Evolutionary conservation across 2,888 invertebrate species (phyloP).

Genomic region (Mimumesa dahlbomi): DNA sequence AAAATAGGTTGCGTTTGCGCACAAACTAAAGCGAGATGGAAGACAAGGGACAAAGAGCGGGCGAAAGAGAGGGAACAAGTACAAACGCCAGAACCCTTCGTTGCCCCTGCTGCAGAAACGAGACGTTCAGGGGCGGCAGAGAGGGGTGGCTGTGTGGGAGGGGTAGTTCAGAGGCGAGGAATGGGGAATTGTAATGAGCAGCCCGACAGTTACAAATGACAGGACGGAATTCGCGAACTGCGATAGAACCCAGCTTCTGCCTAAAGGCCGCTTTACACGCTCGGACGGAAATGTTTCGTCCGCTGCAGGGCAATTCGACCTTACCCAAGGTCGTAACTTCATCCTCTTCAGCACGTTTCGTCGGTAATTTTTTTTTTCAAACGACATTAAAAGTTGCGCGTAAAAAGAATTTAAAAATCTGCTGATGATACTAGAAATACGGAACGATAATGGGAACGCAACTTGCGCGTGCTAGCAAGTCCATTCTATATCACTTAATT

Average conservation of each 20-base stretch:
- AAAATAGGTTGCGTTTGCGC: conserved; percentile 66
- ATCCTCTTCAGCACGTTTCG: conserved; percentile 47
- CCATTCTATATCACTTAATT: too few relatives aligned
- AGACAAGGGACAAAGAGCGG: conserved; percentile 45
- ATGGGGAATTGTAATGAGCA: conserved; percentile 81
- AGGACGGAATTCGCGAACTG: conserved; percentile 80
- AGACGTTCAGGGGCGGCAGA: conserved; percentile 51
- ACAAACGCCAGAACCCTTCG: conserved; percentile 61
- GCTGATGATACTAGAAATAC: not conserved
- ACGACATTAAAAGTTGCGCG: conserved; percentile 10
- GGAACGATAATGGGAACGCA: not conserved
- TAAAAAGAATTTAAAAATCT: conserved; percentile 26
- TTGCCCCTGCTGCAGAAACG: conserved; percentile 55
- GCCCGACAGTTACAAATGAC: conserved; percentile 81
- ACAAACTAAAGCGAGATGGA: conserved; percentile 32
- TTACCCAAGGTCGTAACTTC: conserved; percentile 64
- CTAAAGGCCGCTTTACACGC: conserved; percentile 77
- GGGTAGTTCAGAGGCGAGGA: conserved; percentile 72
- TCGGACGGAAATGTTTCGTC: conserved; percentile 70
- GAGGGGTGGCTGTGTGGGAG: conserved; percentile 35
- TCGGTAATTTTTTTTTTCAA: conserved; percentile 45
- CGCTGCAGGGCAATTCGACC: conserved; percentile 62
- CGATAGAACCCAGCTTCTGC: conserved; percentile 77
- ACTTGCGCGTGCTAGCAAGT: not conserved
- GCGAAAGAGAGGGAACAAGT: conserved; percentile 48